Conservation (phyloP, 2,113 vertebrate genomes). For the Myanophis thanlyinensis region DNA sequence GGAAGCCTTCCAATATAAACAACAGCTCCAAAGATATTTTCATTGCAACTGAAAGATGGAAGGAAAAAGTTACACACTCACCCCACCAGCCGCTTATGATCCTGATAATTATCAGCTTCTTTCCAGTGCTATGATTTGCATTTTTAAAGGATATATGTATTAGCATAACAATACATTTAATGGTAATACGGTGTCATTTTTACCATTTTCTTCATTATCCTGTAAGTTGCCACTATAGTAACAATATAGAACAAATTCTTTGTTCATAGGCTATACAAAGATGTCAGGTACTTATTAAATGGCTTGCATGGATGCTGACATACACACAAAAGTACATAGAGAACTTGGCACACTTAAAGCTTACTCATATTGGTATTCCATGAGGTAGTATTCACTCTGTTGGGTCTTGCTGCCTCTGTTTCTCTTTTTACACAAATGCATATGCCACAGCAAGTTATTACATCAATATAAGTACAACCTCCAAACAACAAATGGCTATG, state of each 20-base stretch:
- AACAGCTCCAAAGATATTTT: background rate
- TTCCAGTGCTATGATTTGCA: background rate
- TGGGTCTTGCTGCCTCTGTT: background rate
- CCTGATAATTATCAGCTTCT: background rate
- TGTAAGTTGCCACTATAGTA: background rate
- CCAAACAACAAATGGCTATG: background rate
- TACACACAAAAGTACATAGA: background rate
- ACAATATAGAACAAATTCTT: background rate
- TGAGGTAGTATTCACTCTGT: background rate
- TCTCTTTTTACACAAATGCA: background rate
- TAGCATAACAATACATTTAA: background rate
- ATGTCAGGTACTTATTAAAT: background rate
- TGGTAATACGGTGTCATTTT: background rate
- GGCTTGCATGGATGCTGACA: background rate
- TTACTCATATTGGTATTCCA: background rate
- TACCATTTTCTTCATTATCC: background rate
- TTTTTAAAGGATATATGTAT: background rate
- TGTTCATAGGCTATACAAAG: background rate
- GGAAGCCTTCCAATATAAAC: background rate
- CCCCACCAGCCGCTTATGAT: background rate
- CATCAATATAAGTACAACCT: background rate
- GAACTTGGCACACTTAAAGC: background rate
- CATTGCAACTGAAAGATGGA: background rate
- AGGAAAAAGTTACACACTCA: background rate
- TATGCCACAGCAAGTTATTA: background rate